Evolutionary conservation across 1,140 invertebrate species (phyloP).

Genomic region (Epicauta chinensis): DNA sequence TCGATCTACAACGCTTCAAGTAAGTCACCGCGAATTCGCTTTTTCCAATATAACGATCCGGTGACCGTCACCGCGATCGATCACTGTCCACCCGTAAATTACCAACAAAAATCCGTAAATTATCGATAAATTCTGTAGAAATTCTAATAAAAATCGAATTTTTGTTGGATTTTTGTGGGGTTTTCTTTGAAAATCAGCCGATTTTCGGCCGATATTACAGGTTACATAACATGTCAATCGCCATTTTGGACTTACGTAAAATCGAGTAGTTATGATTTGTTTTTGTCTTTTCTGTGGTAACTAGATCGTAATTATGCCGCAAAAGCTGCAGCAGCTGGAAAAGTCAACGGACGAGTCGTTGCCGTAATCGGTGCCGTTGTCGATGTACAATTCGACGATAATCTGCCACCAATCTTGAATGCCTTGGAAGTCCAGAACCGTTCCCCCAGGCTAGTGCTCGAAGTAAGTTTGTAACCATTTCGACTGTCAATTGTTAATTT

Average conservation of each 20-base stretch:
- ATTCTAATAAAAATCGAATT: no score
- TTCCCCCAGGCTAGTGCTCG: conserved; percentile 61
- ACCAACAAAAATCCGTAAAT: no score
- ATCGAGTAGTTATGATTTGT: neutral
- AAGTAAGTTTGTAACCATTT: conserved; percentile 44
- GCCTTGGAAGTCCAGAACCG: conserved; percentile 89
- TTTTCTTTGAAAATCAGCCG: neutral
- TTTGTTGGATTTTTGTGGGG: no score
- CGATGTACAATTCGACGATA: conserved; percentile 97
- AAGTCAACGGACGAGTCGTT: conserved; percentile 66
- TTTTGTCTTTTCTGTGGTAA: conserved; percentile 14
- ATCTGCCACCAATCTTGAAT: conserved; percentile 95
- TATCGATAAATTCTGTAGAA: no score
- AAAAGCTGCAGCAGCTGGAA: conserved; percentile 46
- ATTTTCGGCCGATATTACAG: neutral
- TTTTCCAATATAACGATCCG: neutral
- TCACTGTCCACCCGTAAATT: no score
- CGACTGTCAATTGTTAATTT: conserved; percentile 16
- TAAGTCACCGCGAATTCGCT: conserved; percentile 25
- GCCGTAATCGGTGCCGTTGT: conserved; percentile 99
- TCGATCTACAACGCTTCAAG: conserved; percentile 29
- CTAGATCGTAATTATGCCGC: conserved; percentile 34
- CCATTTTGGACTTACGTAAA: conserved; percentile 33
- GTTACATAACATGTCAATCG: conserved; percentile 27
- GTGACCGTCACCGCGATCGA: neutral